Conservation (phyloP, 2,113 vertebrate genomes). For the Ursus arctos region DNA sequence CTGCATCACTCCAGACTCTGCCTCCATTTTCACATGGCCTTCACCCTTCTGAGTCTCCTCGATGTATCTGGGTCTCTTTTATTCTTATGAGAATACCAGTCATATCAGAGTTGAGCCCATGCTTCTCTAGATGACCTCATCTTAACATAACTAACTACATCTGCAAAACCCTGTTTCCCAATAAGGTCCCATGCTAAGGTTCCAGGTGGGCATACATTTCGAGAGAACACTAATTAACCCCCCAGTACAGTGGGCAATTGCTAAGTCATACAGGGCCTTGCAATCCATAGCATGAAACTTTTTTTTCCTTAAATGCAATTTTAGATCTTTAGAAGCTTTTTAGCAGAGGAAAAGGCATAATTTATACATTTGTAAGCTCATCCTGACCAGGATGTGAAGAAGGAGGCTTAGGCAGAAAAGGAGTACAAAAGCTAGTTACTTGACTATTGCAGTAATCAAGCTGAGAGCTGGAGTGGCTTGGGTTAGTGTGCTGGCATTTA, state of each 20-base stretch:
- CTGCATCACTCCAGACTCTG: rapidly evolving
- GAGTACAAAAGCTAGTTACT: not conserved
- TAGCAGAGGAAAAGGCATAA: not conserved
- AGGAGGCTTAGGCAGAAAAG: not conserved
- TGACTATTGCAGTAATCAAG: not conserved
- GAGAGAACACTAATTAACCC: not conserved
- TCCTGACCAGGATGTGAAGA: not conserved
- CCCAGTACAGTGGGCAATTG: rapidly evolving
- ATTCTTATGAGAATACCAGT: not conserved
- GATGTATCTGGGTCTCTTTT: not conserved
- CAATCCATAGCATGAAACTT: not conserved
- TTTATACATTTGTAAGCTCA: not conserved
- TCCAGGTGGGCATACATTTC: not conserved
- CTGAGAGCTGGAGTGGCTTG: not conserved
- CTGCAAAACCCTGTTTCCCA: not conserved
- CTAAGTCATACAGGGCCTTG: not conserved
- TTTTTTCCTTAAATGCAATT: not conserved
- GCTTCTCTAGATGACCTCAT: not conserved
- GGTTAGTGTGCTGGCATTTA: not conserved
- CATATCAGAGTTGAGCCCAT: not conserved
- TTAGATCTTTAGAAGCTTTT: not conserved
- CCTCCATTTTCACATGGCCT: not conserved
- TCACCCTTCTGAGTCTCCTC: not conserved
- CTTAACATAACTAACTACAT: not conserved
- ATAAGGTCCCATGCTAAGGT: not conserved